Evolutionary conservation across 2,797 vertebrate genomes (phyloP), one percentile per base, ranked within the genome.

Genomic region (Sebastiscus albofasciatus): DNA sequence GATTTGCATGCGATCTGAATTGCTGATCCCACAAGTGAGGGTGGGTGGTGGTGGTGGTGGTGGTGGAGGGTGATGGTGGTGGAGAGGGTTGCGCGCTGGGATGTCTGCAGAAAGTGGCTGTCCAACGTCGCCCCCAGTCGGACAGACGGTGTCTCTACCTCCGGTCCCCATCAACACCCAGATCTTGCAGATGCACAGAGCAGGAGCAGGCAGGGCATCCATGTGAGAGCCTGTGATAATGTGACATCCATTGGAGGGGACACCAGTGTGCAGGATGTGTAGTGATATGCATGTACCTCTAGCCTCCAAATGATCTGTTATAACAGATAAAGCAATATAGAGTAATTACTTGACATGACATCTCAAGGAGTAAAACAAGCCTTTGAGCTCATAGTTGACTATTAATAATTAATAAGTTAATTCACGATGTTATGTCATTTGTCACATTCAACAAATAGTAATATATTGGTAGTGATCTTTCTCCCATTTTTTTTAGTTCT

Each of bases 1-100:
- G 74, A 96, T 97, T 96, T 96, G 96, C 96, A 95, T 97, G 94
- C 91, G 90, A 96, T 97, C 96, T 96, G 96, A 97, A 97, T 97
- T 94, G 96, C 95, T 96, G 96, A 97, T 97, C 93, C 95, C 92
- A 94, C 84, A 82, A 90, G 90, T 89, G 93, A 79, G 83, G 84
- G 80, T 80, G 87, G 77, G 55, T 27, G 67, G 39, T 1, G 66
- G 14, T 5, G 67, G 39, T 1, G 66, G 14, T 5, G 18, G 31
- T 42, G 39, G 39, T 42, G 39, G 39, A 42, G 39, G 39, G 39
- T 42, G 39, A 6, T 42, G 39, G 39, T 42, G 39, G 39, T 42
- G 39, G 39, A 6, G 73, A 68, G 80, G 84, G 67, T 67, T 73
- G 84, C 46, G 8, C 8, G 75, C 20, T 31, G 59, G 39, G 82